Base-by-base conservation (phyloP, 2,888 invertebrate species). In the Scrobipalpa costella region DNA sequence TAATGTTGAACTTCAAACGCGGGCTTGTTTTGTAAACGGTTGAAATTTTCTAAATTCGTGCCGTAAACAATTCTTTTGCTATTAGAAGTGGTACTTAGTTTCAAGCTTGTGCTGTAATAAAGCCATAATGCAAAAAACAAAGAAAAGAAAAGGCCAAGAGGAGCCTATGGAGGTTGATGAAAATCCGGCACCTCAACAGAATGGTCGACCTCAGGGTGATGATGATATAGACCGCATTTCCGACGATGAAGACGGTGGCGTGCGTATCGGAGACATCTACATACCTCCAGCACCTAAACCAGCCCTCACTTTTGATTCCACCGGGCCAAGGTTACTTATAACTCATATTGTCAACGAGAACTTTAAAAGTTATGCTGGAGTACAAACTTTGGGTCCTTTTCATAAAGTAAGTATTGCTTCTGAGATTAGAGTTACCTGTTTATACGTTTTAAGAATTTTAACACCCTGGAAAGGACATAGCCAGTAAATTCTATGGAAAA, bases 301-400 rank as follows among this genome's bases (percentile, higher is more conserved):
- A 0, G 93, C 95, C 1, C 93, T 94, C 62, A 94, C 95, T 1
- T 93, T 95, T 67, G 95, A 96, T 71, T 91, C 93, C 9, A 94
- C 93, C 50, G 97, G 96, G 0, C 96, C 98, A 0, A 93, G 99
- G 17, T 88, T 99, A 52, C 95, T 99, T 65, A 99, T 99, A 62
- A 95, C 95, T 0, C 94, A 96, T 73, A 99, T 99, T 71, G 95
- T 95, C 0, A 98, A 98, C 83, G 93, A 95, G 61, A 98, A 99
- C 84, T 99, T 99, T 83, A 99, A 99, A 86, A 99, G 99, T 78
- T 99, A 99, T 77, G 98, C 97, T 36, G 96, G 97, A 0, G 92
- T 93, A 47, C 94, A 96, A 75, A 84, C 90, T 1, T 92, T 99
- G 61, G 99, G 99, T 0, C 99, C 99, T 0, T 99, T 99, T 86